Evolutionary conservation across 1,140 invertebrate species (phyloP), one percentile per base, ranked within the genome.

Genomic region (Drosophila suzukii): DNA sequence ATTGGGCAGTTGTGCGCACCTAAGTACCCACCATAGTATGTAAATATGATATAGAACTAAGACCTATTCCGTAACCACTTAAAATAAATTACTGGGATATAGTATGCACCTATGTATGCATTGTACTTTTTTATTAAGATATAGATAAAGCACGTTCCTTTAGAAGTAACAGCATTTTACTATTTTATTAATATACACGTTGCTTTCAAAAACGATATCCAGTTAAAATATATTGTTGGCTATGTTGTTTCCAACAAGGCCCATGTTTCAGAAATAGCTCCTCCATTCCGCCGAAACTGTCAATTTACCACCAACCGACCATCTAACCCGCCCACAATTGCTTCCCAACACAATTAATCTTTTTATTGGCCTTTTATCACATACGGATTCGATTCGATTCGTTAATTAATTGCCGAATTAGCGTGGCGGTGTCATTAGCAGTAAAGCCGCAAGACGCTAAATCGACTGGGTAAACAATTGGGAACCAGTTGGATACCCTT

Each of bases 381-480:
- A 57, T 71, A 36, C 50, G 44, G 44, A 34, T 34, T 20, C 46
- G 46, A 32, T 17, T 13, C 38, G 62, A 47, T 65, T 54, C 15
- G 73, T 61, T 86, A 86, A 78, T 81, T 77, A 85, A 85, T 81
- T 77, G 77, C 73, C 56, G n/a, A 80, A 81, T 84, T 74, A 84
- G 73, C 77, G 43, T 39, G 15, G 27, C 49, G 36, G 24, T 66
- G 67, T 58, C 43, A 77, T 34, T 57, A 27, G 39, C 24, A 72
- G 55, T 61, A 54, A 58, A 68, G 65, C 27, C 49, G 27, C 27
- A 50, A 34, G n/a, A 44, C 39, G 58, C 68, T 32, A 71, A 74
- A 74, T 43, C 27, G 44, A 30, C 17, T 60, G 49, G 36, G 39
- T 10, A 36, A 50, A 34, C 44, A 59, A 50, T 32, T 59, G 11